Conservation (phyloP, 1,140 invertebrate genomes). For the Aphis craccivora region DNA sequence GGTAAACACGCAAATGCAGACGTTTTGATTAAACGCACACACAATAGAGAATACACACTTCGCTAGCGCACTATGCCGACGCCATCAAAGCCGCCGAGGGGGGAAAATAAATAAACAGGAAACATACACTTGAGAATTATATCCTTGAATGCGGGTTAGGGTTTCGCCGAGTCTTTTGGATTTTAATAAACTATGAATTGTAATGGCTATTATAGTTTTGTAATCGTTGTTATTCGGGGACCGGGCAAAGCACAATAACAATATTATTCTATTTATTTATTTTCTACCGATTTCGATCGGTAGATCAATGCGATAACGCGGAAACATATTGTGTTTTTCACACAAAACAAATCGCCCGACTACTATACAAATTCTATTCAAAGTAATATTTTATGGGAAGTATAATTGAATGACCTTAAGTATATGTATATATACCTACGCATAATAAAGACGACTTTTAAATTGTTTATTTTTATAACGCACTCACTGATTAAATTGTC, state of each 20-base stretch:
- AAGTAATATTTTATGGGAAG: not conserved
- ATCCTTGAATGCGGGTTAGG: not conserved
- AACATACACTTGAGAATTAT: not conserved
- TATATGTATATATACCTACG: not conserved
- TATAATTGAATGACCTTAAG: not conserved
- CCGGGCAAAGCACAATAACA: not conserved
- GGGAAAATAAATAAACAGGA: not conserved
- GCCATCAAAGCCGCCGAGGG: too few relatives aligned
- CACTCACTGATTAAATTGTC: not conserved
- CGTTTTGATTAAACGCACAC: constrained; percentile 17
- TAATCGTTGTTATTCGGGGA: not conserved
- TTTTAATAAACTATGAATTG: constrained; percentile 9
- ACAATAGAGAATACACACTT: not conserved
- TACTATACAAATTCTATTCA: not conserved
- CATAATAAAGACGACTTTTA: not conserved
- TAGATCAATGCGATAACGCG: not conserved
- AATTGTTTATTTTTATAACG: not conserved
- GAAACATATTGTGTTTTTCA: not conserved
- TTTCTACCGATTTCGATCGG: not conserved
- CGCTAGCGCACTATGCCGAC: not conserved
- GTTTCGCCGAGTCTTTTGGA: not conserved
- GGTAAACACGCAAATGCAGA: not conserved
- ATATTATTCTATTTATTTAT: not conserved
- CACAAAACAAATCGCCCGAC: not conserved
- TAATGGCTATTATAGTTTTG: not conserved